phyloP scores from a whole-genome alignment of 2,797 vertebrate genomes.

The Leucoraja ocellata region DNA sequence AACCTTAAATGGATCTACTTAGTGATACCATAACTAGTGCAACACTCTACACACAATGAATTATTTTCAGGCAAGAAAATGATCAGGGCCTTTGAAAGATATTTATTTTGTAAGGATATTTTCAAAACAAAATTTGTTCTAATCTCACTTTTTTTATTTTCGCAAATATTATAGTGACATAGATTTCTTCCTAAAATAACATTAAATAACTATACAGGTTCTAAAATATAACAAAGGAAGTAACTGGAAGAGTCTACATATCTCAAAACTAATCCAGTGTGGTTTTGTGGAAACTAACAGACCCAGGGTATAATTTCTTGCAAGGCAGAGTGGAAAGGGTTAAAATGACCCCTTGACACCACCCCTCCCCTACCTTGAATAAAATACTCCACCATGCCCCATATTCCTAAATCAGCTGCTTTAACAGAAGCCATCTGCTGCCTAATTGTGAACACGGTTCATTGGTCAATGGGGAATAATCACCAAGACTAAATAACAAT shows the following conservation, averaged over 20 bases:
- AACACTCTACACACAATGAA: neutral
- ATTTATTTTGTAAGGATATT: neutral
- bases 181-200: neutral
- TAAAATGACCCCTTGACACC: neutral
- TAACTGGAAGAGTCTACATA: neutral
- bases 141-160: neutral
- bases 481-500: neutral
- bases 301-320: neutral
- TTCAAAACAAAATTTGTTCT: neutral
- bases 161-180: neutral
- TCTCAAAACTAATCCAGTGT: neutral
- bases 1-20: neutral
- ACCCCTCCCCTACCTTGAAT: neutral
- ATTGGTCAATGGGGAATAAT: neutral
- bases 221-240: neutral
- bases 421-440: constrained; percentile 6
- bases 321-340: neutral
- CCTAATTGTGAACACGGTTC: neutral
- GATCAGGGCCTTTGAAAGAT: neutral
- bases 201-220: neutral
- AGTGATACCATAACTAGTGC: neutral
- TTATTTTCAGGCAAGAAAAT: neutral
- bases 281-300: neutral
- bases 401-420: neutral
- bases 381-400: neutral